Evolutionary conservation across 2,113 vertebrate species (phyloP), one percentile per base, ranked within the genome.

Genomic region (Catharus bicknelli): DNA sequence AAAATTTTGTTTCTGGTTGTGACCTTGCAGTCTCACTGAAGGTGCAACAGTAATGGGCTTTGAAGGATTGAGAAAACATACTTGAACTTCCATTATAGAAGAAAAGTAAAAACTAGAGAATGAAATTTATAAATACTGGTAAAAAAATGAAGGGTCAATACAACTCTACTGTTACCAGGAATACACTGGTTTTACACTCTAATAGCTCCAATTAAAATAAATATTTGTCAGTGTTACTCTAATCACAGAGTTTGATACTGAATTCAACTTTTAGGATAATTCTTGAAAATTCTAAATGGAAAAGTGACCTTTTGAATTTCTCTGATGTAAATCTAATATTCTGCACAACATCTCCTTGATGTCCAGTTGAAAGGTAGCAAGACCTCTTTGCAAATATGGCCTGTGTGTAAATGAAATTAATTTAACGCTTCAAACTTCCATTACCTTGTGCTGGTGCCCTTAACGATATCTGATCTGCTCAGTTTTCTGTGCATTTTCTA

Each of bases 41-140:
- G 70, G 84, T 94, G 86, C 74, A 93, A 67, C 63, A 55, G 38
- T 87, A 62, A 87, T 76, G 51, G 51, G n/a, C 70, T 90, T 88
- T 89, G 86, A 93, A 94, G 45, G 45, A 68, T 21, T 79, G 69
- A 81, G 69, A 90, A 92, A 82, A 90, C 25, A 13, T n/a, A 34
- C 76, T 91, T 91, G 64, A 94, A 58, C 75, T 83, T 83, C 62
- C 45, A 19, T 76, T 91, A 12, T 30, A 53, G 87, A 90, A 72
- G 62, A 74, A 75, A 73, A 76, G 70, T 77, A 50, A 75, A 45
- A 93, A 86, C 69, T 38, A 78, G 54, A 78, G 45, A 70, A 54
- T 90, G 69, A 86, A 89, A 88, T 95, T 90, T 82, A 83, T 94
- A 93, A 93, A 92, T 69, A 84, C 11, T 58, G 61, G 69, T 84